phyloP scores from a whole-genome alignment of 2,888 invertebrate species.

The Macrosoma leucophasiata region DNA sequence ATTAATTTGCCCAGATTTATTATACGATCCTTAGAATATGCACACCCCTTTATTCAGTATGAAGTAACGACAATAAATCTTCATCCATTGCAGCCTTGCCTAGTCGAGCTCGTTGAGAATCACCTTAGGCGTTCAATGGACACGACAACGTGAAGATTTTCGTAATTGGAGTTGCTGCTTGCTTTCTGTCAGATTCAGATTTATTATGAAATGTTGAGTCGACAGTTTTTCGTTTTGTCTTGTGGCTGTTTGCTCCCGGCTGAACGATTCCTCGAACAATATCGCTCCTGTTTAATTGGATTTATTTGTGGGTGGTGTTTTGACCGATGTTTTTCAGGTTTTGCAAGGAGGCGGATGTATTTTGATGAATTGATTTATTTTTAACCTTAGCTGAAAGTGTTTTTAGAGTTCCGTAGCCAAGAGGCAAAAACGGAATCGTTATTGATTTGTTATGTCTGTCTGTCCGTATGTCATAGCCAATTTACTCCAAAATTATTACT shows the following conservation, averaged over 20 bases:
- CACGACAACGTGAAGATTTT: slow-evolving; percentile 5
- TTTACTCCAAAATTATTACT: too few relatives aligned
- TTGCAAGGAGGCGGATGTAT: too few relatives aligned
- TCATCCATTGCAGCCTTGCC: slow-evolving; percentile 32
- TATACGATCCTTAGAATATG: slow-evolving; percentile 49
- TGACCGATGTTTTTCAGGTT: too few relatives aligned
- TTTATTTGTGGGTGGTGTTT: slow-evolving; percentile 32
- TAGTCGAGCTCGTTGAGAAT: slow-evolving; percentile 19
- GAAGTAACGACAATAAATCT: slow-evolving; percentile 30
- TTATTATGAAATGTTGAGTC: slow-evolving; percentile 59
- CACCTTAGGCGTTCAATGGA: slow-evolving; percentile 13
- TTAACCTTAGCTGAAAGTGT: too few relatives aligned
- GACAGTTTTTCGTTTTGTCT: slow-evolving; percentile 54
- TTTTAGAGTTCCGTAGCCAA: too few relatives aligned
- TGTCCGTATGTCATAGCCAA: too few relatives aligned
- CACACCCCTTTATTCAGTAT: slow-evolving; percentile 28
- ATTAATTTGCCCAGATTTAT: slow-evolving; percentile 71
- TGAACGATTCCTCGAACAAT: slow-evolving; percentile 37
- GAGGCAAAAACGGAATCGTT: too few relatives aligned
- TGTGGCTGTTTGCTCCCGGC: slow-evolving; percentile 37
- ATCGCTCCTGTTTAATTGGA: slow-evolving; percentile 39
- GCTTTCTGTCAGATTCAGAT: slow-evolving; percentile 34
- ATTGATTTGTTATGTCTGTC: too few relatives aligned
- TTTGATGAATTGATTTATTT: too few relatives aligned
- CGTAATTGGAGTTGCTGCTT: slow-evolving; percentile 25